Evolutionary conservation across 2,113 vertebrate species (phyloP).

Genomic region (Jacana jacana): DNA sequence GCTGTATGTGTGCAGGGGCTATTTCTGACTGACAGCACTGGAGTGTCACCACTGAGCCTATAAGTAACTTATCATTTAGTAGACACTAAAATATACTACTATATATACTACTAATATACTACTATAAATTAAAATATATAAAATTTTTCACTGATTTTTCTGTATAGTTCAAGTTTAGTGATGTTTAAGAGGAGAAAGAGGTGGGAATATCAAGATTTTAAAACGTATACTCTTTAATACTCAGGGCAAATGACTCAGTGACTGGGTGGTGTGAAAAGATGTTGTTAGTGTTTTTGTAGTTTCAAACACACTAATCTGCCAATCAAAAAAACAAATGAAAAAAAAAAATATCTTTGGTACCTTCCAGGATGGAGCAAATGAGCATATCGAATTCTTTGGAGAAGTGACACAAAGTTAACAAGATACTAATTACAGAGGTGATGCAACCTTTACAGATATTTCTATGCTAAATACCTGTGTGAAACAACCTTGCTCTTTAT

Average conservation of each 20-base stretch:
- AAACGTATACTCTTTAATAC: not conserved
- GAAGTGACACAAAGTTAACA: not conserved
- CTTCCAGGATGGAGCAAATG: not conserved
- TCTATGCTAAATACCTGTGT: not conserved
- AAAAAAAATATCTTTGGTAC: not conserved
- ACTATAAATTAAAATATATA: too few species aligned
- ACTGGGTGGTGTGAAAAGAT: not conserved
- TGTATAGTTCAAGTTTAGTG: not conserved
- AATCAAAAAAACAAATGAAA: not conserved
- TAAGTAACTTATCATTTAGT: not conserved
- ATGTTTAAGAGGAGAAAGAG: not conserved
- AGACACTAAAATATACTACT: not conserved
- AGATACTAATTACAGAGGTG: not conserved
- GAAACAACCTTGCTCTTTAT: not conserved
- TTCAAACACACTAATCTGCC: not conserved
- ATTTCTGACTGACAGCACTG: not conserved
- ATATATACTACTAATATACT: too few species aligned
- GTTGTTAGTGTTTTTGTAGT: not conserved
- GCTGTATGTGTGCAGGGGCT: not conserved
- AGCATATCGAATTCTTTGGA: not conserved
- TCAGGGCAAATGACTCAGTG: not conserved
- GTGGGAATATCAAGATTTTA: not conserved
- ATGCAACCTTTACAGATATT: not conserved
- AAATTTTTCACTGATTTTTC: not conserved
- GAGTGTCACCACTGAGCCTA: not conserved